A percentile compares a stretch with the other conserved stretches of the same genome.
phyloP scores from a whole-genome alignment of 1,140 invertebrate species.

The Acromyrmex echinatior region DNA sequence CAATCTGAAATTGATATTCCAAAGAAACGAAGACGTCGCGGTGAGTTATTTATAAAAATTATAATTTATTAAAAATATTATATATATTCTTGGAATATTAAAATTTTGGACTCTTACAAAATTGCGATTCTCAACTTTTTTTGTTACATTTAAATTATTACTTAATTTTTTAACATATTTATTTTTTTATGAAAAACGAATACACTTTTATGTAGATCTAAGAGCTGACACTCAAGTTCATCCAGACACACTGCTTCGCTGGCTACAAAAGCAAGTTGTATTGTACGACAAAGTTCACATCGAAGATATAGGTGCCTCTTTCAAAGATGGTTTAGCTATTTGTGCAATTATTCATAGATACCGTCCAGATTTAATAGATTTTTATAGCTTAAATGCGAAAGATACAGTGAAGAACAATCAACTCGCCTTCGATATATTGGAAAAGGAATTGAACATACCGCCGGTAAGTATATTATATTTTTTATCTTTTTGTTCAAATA shows the following conservation, averaged over 20 bases:
- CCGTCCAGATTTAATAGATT: slow-evolving; percentile 95
- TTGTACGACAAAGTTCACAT: slow-evolving; percentile 90
- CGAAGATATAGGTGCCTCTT: slow-evolving; percentile 90
- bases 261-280: slow-evolving; percentile 92
- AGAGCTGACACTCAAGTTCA: slow-evolving; percentile 89
- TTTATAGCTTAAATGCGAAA: slow-evolving; percentile 89
- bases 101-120: background rate
- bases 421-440: slow-evolving; percentile 93
- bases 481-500: background rate
- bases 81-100: background rate
- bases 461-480: slow-evolving; percentile 87
- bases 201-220: slow-evolving; percentile 53
- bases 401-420: slow-evolving; percentile 92
- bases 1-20: slow-evolving; percentile 86
- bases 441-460: slow-evolving; percentile 92
- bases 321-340: slow-evolving; percentile 92
- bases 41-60: slow-evolving; percentile 81
- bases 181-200: slow-evolving; percentile 6
- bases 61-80: background rate
- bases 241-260: slow-evolving; percentile 91
- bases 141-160: background rate
- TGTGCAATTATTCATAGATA: slow-evolving; percentile 95
- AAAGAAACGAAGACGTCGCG: slow-evolving; percentile 89
- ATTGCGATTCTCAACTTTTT: background rate
- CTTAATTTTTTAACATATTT: background rate